phyloP scores from a whole-genome alignment of 2,113 vertebrate species.

The Etheostoma cragini region DNA sequence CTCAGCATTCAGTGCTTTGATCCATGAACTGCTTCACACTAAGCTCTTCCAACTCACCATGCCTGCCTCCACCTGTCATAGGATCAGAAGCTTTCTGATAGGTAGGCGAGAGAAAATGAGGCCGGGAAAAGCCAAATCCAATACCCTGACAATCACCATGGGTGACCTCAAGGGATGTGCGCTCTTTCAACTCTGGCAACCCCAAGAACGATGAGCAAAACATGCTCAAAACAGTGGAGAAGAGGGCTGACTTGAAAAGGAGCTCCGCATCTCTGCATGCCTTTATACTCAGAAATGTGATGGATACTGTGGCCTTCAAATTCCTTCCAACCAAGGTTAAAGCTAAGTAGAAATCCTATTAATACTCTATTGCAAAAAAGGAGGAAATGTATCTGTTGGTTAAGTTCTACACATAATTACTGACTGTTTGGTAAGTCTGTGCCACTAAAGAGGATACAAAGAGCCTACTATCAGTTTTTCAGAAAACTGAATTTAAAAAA shows the following conservation, averaged over 20 bases:
- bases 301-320: not conserved
- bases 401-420: not conserved
- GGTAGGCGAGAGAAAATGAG: conserved; percentile 19
- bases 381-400: not conserved
- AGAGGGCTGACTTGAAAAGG: not conserved
- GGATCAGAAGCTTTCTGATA: conserved; percentile 35
- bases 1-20: conserved; percentile 41
- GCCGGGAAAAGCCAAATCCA: conserved; percentile 33
- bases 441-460: not conserved
- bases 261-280: not conserved
- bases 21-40: conserved; percentile 41
- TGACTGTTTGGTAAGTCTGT: not conserved
- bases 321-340: not conserved
- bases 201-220: conserved; percentile 11
- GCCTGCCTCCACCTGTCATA: conserved; percentile 45
- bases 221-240: not conserved
- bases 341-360: not conserved
- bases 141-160: conserved; percentile 11
- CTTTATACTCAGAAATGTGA: conserved; percentile 2
- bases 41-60: conserved; percentile 14
- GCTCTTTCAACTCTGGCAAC: conserved; percentile 3
- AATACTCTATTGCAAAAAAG: conserved; percentile 3
- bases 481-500: not conserved
- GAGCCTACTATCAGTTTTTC: not conserved
- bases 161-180: not conserved